These are phyloP conservation scores for Herpailurus yagouaroundi DNA, from an alignment of 2,113 vertebrate genomes.

Conservation along the genomic window DNA sequence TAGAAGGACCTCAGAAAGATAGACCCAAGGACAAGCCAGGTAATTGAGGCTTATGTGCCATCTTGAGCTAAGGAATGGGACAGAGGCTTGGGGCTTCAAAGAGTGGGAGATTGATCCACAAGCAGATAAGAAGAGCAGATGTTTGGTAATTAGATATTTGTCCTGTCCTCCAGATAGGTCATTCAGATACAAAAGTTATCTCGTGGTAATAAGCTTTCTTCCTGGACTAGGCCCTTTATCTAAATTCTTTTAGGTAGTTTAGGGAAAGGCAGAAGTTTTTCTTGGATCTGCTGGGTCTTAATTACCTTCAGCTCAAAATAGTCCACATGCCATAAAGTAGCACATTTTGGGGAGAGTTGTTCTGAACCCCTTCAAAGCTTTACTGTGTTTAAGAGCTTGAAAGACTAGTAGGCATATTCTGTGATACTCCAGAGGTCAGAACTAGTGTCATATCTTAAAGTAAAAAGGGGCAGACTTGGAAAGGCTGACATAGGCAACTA, in stretches of 20 bases:
- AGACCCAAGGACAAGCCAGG: background rate
- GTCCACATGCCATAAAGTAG: background rate
- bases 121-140: background rate
- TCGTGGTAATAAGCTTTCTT: background rate
- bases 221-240: background rate
- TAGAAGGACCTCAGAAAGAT: background rate
- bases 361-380: background rate
- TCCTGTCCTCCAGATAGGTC: background rate
- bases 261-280: background rate
- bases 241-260: background rate
- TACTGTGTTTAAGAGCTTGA: conserved; percentile 6
- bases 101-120: background rate
- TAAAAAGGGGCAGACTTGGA: background rate
- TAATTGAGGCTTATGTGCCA: background rate
- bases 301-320: background rate
- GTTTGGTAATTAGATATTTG: background rate
- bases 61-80: background rate
- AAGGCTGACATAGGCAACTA: background rate
- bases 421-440: background rate
- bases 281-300: background rate
- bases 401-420: background rate
- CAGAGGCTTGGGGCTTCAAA: background rate
- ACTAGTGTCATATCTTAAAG: background rate
- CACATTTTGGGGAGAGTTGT: background rate
- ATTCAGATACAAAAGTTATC: background rate